Percentiles rank a stretch among this genome's conserved stretches.
These are phyloP conservation scores for Harpagifer antarcticus DNA, from an alignment of 2,797 vertebrate genomes.

Conservation along the genomic window DNA sequence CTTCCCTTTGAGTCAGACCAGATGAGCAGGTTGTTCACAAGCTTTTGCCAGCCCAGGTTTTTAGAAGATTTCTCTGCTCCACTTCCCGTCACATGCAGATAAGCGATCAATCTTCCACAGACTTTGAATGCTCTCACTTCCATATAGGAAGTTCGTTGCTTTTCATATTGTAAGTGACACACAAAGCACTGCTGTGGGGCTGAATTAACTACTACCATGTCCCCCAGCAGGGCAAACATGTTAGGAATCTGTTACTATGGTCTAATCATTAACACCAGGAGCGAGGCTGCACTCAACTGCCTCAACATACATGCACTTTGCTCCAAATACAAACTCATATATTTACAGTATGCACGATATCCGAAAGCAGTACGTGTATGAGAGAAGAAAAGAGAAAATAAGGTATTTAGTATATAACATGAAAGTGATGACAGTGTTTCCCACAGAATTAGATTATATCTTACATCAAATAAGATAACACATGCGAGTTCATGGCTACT, in stretches of 20 bases:
- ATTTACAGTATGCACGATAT: too few relatives aligned
- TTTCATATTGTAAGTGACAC: slow-evolving; percentile 45
- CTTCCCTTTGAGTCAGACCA: slow-evolving; percentile 67
- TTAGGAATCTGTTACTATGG: slow-evolving; percentile 73
- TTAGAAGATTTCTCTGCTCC: slow-evolving; percentile 49
- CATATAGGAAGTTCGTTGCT: slow-evolving; percentile 28
- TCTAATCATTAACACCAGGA: slow-evolving; percentile 82
- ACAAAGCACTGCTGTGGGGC: slow-evolving; percentile 32
- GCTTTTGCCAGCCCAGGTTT: slow-evolving; percentile 20
- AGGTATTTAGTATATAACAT: too few relatives aligned
- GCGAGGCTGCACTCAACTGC: background rate
- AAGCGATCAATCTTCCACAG: background rate
- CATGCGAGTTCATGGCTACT: too few relatives aligned
- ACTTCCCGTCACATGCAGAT: slow-evolving; percentile 30
- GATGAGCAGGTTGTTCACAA: slow-evolving; percentile 70
- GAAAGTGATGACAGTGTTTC: background rate
- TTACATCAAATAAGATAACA: too few relatives aligned
- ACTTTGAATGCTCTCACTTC: slow-evolving; percentile 19
- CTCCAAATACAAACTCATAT: too few relatives aligned
- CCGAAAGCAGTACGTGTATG: too few relatives aligned
- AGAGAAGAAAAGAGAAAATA: too few relatives aligned
- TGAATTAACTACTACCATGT: slow-evolving; percentile 27
- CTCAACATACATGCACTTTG: too few relatives aligned
- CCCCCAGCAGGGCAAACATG: slow-evolving; percentile 66
- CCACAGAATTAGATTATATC: too few relatives aligned